Percentiles rank a stretch among this genome's conserved stretches.
These are phyloP conservation scores for Glossosoma conforme DNA, from an alignment of 1,140 invertebrate species.

Conservation along the genomic window DNA sequence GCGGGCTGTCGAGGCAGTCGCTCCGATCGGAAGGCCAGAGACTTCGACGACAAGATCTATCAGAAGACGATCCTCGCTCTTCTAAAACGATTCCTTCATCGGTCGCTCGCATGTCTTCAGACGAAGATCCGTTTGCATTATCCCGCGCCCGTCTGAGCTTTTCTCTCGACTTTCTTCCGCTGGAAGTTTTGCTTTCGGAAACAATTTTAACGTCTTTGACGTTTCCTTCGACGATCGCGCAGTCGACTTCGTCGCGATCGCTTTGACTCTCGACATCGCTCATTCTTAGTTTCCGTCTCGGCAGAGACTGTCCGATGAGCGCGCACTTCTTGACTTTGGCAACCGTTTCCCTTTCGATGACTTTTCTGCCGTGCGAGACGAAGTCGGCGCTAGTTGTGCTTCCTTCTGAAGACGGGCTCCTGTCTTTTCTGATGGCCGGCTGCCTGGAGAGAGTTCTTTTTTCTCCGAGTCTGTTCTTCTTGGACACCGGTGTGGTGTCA, in stretches of 20 bases:
- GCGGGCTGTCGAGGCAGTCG: conserved; percentile 27
- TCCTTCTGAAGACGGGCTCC: conserved; percentile 42
- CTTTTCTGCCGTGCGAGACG: conserved; percentile 5
- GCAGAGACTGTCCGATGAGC: conserved; percentile 14
- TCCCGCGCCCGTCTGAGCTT: conserved; percentile 23
- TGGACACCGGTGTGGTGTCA: background rate
- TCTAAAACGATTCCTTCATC: conserved; percentile 31
- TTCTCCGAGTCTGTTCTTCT: background rate
- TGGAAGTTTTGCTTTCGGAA: conserved; percentile 16
- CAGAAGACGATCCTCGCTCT: conserved; percentile 28
- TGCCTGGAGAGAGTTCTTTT: conserved; percentile 7
- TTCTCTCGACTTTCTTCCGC: conserved; percentile 22
- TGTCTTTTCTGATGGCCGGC: conserved; percentile 36
- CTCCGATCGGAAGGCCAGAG: conserved; percentile 29
- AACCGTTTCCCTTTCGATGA: conserved; percentile 9
- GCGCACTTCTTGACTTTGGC: conserved; percentile 17
- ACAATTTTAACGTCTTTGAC: background rate
- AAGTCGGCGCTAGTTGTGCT: conserved; percentile 32
- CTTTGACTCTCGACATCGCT: conserved; percentile 30
- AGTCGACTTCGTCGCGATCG: conserved; percentile 28
- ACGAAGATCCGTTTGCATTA: conserved; percentile 24
- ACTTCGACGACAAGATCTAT: conserved; percentile 24
- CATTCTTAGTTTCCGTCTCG: conserved; percentile 28
- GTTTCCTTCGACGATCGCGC: background rate
- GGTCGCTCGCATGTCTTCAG: conserved; percentile 25